A percentile compares a stretch with the other conserved stretches of the same genome.
These are phyloP conservation scores for Isoperla grammatica DNA, from an alignment of 2,888 invertebrate species.

Conservation along the genomic window DNA sequence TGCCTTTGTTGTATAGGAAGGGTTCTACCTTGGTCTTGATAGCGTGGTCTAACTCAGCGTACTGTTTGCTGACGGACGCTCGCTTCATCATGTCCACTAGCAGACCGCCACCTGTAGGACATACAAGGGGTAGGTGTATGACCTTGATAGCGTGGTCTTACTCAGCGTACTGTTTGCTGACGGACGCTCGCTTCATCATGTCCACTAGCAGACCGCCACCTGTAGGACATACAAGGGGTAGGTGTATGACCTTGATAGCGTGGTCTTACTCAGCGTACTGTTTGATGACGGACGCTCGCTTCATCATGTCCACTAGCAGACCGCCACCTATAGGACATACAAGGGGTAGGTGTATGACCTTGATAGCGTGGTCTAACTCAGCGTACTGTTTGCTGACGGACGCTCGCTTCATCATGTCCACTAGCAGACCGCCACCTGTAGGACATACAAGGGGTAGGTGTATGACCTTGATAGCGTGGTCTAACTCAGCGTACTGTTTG, in stretches of 20 bases:
- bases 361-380: conserved; percentile 87
- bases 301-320: conserved; percentile 88
- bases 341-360: too few relatives aligned
- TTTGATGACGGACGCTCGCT: conserved; percentile 81
- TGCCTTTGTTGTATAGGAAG: conserved; percentile 89
- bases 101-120: conserved; percentile 76
- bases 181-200: conserved; percentile 85
- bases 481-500: conserved; percentile 86
- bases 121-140: too few relatives aligned
- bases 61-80: conserved; percentile 84
- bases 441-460: too few relatives aligned
- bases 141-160: conserved; percentile 89
- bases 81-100: conserved; percentile 90
- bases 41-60: conserved; percentile 86
- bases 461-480: conserved; percentile 86
- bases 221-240: too few relatives aligned
- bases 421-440: conserved; percentile 81
- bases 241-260: conserved; percentile 77
- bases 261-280: conserved; percentile 90
- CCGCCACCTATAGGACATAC: conserved; percentile 77
- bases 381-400: conserved; percentile 85
- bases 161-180: conserved; percentile 86
- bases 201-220: conserved; percentile 91
- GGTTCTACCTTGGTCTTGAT: conserved; percentile 88
- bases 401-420: conserved; percentile 89